Evolutionary conservation across 2,113 vertebrate genomes (phyloP).

Genomic region (Plotosus lineatus): DNA sequence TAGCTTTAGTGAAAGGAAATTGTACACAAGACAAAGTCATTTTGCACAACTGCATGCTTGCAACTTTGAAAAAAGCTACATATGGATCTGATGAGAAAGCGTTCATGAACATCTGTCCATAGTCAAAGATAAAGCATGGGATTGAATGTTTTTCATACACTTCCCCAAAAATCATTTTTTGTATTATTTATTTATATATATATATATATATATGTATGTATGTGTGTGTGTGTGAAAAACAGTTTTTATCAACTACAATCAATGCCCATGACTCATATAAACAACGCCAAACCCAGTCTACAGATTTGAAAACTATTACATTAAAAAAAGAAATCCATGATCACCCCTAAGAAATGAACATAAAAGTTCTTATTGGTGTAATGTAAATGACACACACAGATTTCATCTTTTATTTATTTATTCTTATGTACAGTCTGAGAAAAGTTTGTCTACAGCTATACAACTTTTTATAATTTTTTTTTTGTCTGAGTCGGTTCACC

Average conservation of each 20-base stretch:
- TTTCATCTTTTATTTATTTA: slow-evolving; percentile 75
- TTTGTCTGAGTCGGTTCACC: slow-evolving; percentile 66
- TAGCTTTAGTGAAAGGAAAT: too few relatives aligned
- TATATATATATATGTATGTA: too few relatives aligned
- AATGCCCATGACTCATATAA: neutral
- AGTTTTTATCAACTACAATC: neutral
- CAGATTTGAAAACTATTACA: neutral
- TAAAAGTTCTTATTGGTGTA: neutral
- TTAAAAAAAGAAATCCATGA: neutral
- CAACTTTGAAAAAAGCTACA: too few relatives aligned
- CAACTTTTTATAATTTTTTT: slow-evolving; percentile 74
- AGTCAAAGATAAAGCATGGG: slow-evolving; percentile 4
- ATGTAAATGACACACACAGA: slow-evolving; percentile 42
- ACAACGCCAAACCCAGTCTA: neutral
- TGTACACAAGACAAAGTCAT: too few relatives aligned
- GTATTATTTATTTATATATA: too few relatives aligned
- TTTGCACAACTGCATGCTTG: too few relatives aligned
- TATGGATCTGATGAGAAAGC: too few relatives aligned
- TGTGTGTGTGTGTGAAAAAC: too few relatives aligned
- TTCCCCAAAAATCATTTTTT: neutral
- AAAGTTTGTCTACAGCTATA: slow-evolving; percentile 81
- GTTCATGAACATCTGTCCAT: too few relatives aligned
- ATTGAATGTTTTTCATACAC: neutral
- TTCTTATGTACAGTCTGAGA: slow-evolving; percentile 81
- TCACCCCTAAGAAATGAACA: neutral